Percentiles rank a stretch among this genome's conserved stretches.
phyloP scores from a whole-genome alignment of 2,113 vertebrate genomes.

The Ramphastos sulfuratus region DNA sequence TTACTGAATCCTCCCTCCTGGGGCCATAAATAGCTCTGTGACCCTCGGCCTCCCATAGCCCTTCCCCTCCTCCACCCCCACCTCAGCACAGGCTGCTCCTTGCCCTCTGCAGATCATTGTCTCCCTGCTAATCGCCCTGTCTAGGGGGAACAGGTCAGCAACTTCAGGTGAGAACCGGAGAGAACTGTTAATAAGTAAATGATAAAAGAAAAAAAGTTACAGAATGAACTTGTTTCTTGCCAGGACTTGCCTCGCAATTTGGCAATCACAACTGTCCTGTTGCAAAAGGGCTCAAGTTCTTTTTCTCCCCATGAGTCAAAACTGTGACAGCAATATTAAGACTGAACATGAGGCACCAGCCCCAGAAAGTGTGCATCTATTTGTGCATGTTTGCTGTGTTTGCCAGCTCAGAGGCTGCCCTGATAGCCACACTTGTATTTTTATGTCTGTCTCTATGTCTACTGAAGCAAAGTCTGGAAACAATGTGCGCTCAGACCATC shows the following conservation, averaged over 20 bases:
- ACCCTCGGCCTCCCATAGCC: background rate
- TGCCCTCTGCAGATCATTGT: constrained; percentile 64
- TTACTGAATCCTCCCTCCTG: constrained; percentile 37
- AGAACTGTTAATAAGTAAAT: constrained; percentile 66
- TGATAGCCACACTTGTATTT: background rate
- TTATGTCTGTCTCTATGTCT: background rate
- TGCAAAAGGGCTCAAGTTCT: constrained; percentile 3
- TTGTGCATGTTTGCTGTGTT: background rate
- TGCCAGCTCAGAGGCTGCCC: background rate
- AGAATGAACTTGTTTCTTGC: constrained; percentile 58
- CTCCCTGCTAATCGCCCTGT: constrained; percentile 53
- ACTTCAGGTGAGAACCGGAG: constrained; percentile 61
- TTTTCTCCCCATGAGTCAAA: background rate
- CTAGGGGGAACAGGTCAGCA: constrained; percentile 63
- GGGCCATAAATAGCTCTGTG: constrained; percentile 47
- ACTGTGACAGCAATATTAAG: background rate
- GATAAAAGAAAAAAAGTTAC: constrained; percentile 60
- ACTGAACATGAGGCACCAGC: background rate
- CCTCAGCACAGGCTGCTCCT: constrained; percentile 49
- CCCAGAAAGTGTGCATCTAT: background rate
- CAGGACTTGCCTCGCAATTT: constrained; percentile 28
- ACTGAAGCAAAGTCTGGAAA: background rate
- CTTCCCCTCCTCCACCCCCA: background rate
- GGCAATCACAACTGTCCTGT: background rate
- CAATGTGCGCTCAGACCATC: background rate